Evolutionary conservation across 2,888 invertebrate genomes (phyloP), one percentile per base, ranked within the genome.

Genomic region (Philopedon plagiatum): DNA sequence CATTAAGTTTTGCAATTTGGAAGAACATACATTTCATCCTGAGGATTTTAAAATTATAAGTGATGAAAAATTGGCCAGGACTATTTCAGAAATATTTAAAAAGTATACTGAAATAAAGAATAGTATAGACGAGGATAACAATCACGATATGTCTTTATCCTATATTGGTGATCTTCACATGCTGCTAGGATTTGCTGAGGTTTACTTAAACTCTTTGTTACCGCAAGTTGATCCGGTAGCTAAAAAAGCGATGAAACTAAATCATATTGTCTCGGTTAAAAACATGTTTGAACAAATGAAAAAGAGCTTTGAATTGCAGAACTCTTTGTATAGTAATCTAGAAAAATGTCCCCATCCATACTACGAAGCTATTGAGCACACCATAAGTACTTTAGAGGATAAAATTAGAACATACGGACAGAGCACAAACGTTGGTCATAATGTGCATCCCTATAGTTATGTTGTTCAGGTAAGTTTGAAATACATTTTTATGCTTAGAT

Each of bases 141-240:
- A 13, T n/a, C 3, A 62, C 8, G 60, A 71, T 41, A 15, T 5
- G 1, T 4, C 32, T 5, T 44, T 71, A 2, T 66, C 66, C 11
- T 9, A 39, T 0, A 80, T 84, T 41, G 79, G 82, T 3, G 81
- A 82, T 72, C 65, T 82, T 19, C 83, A 84, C 75, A 80, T 83
- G 54, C 78, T 87, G 18, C 84, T 90, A 2, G 91, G 91, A 76
- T 83, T 89, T 18, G 76, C 91, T 0, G 89, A 90, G 78, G 81
- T 89, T 0, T 86, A 87, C 76, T 81, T 92, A 3, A 88, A 91
- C 80, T 87, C 90, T 0, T 89, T 90, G 81, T 86, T 92, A 9
- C 92, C 92, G 15, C 84, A 90, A 0, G 92, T 97, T 4, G 98
- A 98, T 87, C 96, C 96, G 0, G 91, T 94, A 0, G 91, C 93